These are phyloP conservation scores for Cirrhinus mrigala DNA, from an alignment of 2,797 vertebrate species.

Conservation along the genomic window DNA sequence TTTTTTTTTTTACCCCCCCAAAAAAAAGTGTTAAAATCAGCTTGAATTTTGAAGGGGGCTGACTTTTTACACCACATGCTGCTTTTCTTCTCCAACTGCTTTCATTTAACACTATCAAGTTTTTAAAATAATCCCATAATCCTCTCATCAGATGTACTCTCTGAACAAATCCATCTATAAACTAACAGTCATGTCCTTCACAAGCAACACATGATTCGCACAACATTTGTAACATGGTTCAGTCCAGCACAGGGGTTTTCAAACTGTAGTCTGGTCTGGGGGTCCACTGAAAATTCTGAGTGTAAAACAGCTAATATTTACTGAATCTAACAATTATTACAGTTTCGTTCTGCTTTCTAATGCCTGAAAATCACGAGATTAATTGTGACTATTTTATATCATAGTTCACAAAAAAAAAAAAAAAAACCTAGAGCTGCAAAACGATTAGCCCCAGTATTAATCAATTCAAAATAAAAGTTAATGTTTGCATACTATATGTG, in stretches of 20 bases:
- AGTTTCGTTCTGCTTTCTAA: not conserved
- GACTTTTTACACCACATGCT: not conserved
- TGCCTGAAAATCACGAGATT: not conserved
- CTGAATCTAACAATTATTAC: not conserved
- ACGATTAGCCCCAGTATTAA: too few relatives aligned
- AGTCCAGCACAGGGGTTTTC: not conserved
- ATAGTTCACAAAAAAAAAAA: too few relatives aligned
- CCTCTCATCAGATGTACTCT: conserved; percentile 34
- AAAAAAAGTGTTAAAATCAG: not conserved
- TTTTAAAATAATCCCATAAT: conserved; percentile 52
- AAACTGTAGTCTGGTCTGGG: not conserved
- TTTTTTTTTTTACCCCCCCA: too few relatives aligned
- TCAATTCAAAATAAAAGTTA: too few relatives aligned
- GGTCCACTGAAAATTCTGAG: not conserved
- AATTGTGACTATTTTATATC: not conserved
- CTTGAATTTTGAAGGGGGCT: not conserved
- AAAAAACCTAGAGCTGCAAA: too few relatives aligned
- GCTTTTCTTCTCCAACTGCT: not conserved
- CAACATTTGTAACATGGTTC: not conserved
- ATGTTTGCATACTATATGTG: too few relatives aligned
- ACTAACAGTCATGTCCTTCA: not conserved
- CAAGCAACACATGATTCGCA: not conserved
- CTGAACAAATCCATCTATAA: not conserved
- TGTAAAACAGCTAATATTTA: not conserved
- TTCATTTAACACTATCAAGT: not conserved